phyloP scores from a whole-genome alignment of 35 echinoderm and acorn worm species.

The Lytechinus variegatus region DNA sequence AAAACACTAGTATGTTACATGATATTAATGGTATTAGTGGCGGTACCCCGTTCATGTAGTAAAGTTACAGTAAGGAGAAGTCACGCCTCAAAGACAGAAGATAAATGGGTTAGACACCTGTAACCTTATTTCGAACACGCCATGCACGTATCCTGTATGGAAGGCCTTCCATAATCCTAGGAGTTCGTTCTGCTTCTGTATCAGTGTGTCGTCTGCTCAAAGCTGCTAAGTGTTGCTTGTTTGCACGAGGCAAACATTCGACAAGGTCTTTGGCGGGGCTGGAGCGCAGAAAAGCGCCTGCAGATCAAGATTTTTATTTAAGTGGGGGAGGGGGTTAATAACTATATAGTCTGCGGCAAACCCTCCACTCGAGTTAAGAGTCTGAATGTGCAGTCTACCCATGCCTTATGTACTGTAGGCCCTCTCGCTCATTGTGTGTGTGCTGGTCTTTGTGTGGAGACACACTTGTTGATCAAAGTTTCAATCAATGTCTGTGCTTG shows the following conservation, averaged over 20 bases:
- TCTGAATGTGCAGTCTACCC: no score
- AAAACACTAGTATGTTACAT: not conserved
- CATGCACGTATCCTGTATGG: not conserved
- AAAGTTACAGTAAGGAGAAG: not conserved
- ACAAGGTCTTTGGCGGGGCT: not conserved
- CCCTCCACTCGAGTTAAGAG: no score
- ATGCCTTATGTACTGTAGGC: no score
- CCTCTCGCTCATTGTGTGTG: no score
- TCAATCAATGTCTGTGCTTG: no score
- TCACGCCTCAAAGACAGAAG: not conserved
- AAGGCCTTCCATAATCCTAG: no score
- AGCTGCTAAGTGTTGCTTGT: not conserved
- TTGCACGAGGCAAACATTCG: not conserved
- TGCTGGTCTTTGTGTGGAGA: no score
- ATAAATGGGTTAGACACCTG: not conserved
- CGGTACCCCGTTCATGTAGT: not conserved
- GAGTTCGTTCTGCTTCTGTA: no score
- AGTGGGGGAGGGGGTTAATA: not conserved
- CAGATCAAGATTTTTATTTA: not conserved
- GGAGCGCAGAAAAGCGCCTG: not conserved
- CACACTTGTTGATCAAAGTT: no score
- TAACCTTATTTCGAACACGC: not conserved
- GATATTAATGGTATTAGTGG: not conserved
- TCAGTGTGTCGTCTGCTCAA: not conserved
- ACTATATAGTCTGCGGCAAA: no score